Evolutionary conservation across 2,113 vertebrate genomes (phyloP).

Genomic region (Lophius piscatorius): DNA sequence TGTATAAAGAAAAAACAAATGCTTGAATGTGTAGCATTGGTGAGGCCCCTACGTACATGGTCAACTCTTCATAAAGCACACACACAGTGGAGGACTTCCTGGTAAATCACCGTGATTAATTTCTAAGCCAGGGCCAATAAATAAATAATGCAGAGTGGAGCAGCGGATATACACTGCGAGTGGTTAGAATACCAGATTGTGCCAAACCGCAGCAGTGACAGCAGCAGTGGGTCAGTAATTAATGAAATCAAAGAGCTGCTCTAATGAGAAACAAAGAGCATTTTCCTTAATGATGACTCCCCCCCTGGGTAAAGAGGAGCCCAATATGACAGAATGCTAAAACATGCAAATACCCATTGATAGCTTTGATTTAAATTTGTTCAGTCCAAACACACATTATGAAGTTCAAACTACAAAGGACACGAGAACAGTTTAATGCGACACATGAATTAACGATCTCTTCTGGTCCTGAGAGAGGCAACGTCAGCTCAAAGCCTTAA

Average conservation of each 20-base stretch:
- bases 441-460: slow-evolving; percentile 16
- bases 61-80: slow-evolving; percentile 17
- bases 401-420: no score
- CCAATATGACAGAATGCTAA: slow-evolving; percentile 27
- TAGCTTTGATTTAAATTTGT: no score
- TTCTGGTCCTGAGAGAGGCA: slow-evolving; percentile 5
- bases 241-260: slow-evolving; percentile 70
- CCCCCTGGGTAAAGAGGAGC: slow-evolving; percentile 37
- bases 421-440: slow-evolving; percentile 10
- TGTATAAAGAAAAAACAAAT: no score
- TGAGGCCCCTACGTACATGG: not conserved
- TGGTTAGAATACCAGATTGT: slow-evolving; percentile 52
- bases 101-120: slow-evolving; percentile 65
- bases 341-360: not conserved
- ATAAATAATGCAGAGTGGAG: slow-evolving; percentile 68
- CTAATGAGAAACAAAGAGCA: slow-evolving; percentile 69
- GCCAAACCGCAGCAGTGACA: slow-evolving; percentile 50
- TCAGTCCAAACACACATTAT: no score
- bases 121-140: slow-evolving; percentile 49
- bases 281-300: slow-evolving; percentile 46
- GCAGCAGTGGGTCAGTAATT: slow-evolving; percentile 71
- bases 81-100: slow-evolving; percentile 16
- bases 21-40: no score
- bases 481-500: slow-evolving; percentile 23
- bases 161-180: slow-evolving; percentile 34